Percentiles rank a stretch among this genome's conserved stretches.
Conservation (phyloP, 2,113 vertebrate genomes). For the Lutjanus erythropterus region DNA sequence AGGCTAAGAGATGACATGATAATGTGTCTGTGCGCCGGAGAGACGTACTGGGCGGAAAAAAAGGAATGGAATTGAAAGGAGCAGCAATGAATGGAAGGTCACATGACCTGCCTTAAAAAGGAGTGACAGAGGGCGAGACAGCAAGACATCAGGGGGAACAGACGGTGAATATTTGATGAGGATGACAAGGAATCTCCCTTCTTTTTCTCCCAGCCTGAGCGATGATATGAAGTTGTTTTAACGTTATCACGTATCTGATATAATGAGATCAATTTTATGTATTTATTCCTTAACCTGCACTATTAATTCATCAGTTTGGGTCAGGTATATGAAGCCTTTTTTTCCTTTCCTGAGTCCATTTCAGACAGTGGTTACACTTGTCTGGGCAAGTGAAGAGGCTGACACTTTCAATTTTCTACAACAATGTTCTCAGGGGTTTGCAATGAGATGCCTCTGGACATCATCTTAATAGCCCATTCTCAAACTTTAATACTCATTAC, state of each 20-base stretch:
- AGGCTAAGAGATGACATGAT: neutral
- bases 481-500: neutral
- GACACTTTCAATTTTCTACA: constrained; percentile 46
- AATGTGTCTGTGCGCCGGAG: neutral
- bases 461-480: constrained; percentile 13
- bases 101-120: constrained; percentile 23
- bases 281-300: constrained; percentile 34
- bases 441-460: constrained; percentile 22
- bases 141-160: constrained; percentile 27
- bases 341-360: neutral
- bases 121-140: constrained; percentile 30
- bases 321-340: neutral
- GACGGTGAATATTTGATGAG: constrained; percentile 52
- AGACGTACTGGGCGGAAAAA: neutral
- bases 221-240: constrained; percentile 19
- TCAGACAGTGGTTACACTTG: constrained; percentile 14
- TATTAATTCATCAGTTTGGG: constrained; percentile 32
- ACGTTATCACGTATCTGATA: neutral
- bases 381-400: constrained; percentile 24
- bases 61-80: constrained; percentile 8
- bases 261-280: constrained; percentile 31
- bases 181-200: neutral
- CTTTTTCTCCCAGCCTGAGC: neutral
- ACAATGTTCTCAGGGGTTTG: constrained; percentile 11
- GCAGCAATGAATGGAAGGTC: constrained; percentile 23